phyloP scores from a whole-genome alignment of 2,888 invertebrate genomes.

The Hetaerina titia region DNA sequence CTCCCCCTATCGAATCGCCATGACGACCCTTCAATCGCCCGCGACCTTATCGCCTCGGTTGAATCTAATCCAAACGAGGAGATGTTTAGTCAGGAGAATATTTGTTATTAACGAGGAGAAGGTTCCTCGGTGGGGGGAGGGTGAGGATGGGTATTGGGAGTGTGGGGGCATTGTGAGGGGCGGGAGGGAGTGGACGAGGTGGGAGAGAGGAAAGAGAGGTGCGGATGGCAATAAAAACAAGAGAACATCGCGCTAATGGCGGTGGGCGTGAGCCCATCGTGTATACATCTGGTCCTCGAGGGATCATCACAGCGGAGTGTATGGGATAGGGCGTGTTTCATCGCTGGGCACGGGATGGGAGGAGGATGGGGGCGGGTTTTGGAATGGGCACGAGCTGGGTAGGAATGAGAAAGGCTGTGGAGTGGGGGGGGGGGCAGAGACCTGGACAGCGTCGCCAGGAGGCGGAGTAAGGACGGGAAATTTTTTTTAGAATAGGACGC shows the following conservation, averaged over 20 bases:
- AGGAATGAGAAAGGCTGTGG: background rate
- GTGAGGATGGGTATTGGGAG: background rate
- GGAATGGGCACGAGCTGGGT: background rate
- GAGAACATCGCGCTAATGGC: slow-evolving; percentile 36
- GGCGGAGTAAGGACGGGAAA: background rate
- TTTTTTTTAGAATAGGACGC: background rate
- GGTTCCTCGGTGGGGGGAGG: background rate
- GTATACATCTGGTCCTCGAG: slow-evolving; percentile 45
- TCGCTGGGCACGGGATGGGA: background rate
- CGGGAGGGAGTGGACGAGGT: background rate
- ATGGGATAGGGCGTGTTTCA: background rate
- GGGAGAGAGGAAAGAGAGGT: background rate
- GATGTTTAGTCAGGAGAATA: background rate
- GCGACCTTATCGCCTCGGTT: background rate
- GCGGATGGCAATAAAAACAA: background rate
- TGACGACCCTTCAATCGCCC: background rate
- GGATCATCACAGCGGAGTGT: background rate
- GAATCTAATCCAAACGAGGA: background rate
- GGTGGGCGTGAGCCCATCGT: slow-evolving; percentile 41
- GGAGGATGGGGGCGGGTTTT: background rate
- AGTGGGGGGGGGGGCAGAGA: background rate
- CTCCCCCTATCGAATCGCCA: no score
- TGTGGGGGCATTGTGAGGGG: background rate
- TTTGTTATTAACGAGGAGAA: background rate
- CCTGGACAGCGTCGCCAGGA: background rate